Evolutionary conservation across 2,888 invertebrate genomes (phyloP), one percentile per base, ranked within the genome.

Genomic region (Labia minor): DNA sequence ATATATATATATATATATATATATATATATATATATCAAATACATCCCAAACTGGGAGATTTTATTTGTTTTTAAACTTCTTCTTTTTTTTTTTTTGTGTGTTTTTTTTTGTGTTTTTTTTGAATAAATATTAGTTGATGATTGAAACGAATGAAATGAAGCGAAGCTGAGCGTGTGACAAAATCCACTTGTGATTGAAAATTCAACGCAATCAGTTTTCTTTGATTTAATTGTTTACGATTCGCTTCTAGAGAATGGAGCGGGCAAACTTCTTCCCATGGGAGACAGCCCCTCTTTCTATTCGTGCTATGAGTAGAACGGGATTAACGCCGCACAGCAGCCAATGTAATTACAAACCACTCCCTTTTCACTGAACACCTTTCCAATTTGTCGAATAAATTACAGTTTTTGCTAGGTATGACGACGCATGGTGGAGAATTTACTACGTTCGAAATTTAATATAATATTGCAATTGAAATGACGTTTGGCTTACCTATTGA

Each of bases 151-250:
- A 33, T 33, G 33, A 49, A 49, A 49, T 49, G 49, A 14, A 49
- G 14, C 49, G 4, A 6, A 26, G 4, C 3, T 6, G 26, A 6
- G 26, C 4, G 26, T 26, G 49, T 49, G 49, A 49, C 49, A 49
- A 49, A 49, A 49, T 14, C 49, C 49, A 49, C 49, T 49, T 49
- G 49, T 49, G 49, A 49, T 49, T 16, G 49, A 49, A 49, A 16
- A 49, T 49, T 49, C 49, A 4, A 49, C 49, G 49, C 49, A 49
- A 49, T 49, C 49, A 49, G n/a, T 49, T 49, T 49, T 49, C 49
- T 49, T 49, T 49, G 49, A 49, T 49, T 49, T 49, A 49, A 49
- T 49, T 49, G 49, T 49, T n/a, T 49, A 49, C 49, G 49, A 49
- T 49, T 49, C 49, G 2, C 26, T 6, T 26, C 26, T 11, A 49